Percentiles rank a stretch among this genome's conserved stretches.
These are phyloP conservation scores for Paratrypauchen microcephalus DNA, from an alignment of 2,797 vertebrate genomes.

Conservation along the genomic window DNA sequence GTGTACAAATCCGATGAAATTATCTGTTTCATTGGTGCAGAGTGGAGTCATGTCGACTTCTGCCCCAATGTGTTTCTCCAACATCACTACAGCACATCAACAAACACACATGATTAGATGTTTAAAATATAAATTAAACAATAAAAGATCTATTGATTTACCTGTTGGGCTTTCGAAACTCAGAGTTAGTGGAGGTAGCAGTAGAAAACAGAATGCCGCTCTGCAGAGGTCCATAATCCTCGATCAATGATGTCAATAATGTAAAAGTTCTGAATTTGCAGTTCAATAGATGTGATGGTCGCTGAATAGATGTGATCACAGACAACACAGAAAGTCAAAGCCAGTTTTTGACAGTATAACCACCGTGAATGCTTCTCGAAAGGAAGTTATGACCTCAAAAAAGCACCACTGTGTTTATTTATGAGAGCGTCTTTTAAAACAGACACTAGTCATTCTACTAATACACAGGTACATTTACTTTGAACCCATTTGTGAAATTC, in stretches of 20 bases:
- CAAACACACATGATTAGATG: background rate
- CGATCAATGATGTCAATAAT: background rate
- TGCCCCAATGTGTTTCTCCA: background rate
- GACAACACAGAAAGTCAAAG: background rate
- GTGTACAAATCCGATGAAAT: rapidly evolving
- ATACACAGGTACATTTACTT: no score
- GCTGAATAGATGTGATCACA: background rate
- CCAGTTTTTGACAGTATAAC: background rate
- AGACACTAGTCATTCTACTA: background rate
- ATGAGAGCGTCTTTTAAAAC: background rate
- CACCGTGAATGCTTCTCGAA: background rate
- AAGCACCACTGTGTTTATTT: background rate
- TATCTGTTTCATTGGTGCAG: background rate
- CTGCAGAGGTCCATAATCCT: background rate
- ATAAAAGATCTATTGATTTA: background rate
- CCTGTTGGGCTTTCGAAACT: background rate
- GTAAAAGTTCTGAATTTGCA: background rate
- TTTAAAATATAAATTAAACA: background rate
- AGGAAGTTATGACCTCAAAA: background rate
- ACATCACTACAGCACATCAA: background rate
- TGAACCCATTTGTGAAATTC: no score
- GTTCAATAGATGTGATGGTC: background rate
- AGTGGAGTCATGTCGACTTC: constrained; percentile 5
- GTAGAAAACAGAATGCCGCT: background rate
- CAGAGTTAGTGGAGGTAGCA: constrained; percentile 1